Conservation (phyloP, 2,888 invertebrate genomes). For the Apotomis capreana region DNA sequence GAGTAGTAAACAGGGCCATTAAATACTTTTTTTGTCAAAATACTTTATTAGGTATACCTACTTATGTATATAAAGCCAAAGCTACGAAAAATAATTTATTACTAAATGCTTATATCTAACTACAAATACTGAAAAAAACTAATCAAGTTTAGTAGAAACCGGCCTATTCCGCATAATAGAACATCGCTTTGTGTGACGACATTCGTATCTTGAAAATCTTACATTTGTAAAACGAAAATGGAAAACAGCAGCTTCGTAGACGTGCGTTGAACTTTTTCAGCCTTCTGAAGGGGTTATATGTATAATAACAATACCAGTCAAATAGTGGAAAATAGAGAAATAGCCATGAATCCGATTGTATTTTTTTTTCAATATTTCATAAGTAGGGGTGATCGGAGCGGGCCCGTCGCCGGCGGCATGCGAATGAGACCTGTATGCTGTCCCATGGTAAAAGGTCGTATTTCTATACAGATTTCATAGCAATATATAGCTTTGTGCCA, state of each 20-base stretch:
- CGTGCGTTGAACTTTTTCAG: neutral
- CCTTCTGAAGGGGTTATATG: neutral
- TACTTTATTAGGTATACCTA: too few relatives aligned
- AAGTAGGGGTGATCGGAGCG: constrained; percentile 37
- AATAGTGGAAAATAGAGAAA: constrained; percentile 7
- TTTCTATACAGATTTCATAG: too few relatives aligned
- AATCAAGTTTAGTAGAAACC: neutral
- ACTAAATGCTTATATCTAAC: neutral
- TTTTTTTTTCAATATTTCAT: constrained; percentile 40
- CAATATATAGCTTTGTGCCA: too few relatives aligned
- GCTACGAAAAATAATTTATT: too few relatives aligned
- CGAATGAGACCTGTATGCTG: constrained; percentile 49
- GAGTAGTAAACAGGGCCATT: too few relatives aligned
- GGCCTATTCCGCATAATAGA: neutral
- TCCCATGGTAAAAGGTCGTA: too few relatives aligned
- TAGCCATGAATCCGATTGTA: constrained; percentile 28
- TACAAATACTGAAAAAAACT: neutral
- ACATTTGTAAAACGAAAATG: neutral
- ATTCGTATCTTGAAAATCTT: neutral
- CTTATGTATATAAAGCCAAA: too few relatives aligned
- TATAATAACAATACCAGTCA: neutral
- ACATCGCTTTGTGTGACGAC: neutral
- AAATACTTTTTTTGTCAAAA: too few relatives aligned
- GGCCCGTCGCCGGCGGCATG: constrained; percentile 47
- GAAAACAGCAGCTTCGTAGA: neutral